Evolutionary conservation across 2,888 invertebrate species (phyloP).

Genomic region (Leptinotarsa juncta): DNA sequence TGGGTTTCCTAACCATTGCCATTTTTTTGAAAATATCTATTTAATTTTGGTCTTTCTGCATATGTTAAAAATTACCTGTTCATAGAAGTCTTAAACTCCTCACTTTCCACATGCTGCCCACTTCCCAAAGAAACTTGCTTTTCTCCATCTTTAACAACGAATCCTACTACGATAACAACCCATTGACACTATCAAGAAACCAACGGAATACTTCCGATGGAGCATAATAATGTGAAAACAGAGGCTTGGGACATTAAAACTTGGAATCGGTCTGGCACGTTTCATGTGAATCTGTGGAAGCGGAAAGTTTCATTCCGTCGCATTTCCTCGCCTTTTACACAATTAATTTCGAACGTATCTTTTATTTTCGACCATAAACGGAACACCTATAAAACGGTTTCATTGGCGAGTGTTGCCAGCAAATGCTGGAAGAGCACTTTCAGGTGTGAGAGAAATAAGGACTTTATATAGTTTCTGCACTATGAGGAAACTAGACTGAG

Average conservation of each 20-base stretch:
- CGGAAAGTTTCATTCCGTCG: conserved; percentile 22
- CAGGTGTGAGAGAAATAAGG: conserved; percentile 5
- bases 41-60: no score
- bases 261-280: conserved; percentile 13
- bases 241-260: neutral
- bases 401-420: conserved; percentile 26
- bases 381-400: conserved; percentile 40
- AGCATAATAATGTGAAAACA: neutral
- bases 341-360: conserved; percentile 41
- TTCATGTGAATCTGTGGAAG: conserved; percentile 5
- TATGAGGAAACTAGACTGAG: neutral
- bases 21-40: no score
- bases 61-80: no score
- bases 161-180: neutral
- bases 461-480: neutral
- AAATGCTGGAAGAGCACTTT: conserved; percentile 3
- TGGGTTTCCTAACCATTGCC: no score
- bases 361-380: conserved; percentile 44
- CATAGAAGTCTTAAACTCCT: no score
- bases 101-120: no score
- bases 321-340: conserved; percentile 19
- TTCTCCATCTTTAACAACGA: no score
- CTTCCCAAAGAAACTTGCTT: no score
- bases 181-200: neutral
- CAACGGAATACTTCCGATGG: neutral